These are phyloP conservation scores for Nezara viridula DNA, from an alignment of 2,888 invertebrate species.

Conservation along the genomic window DNA sequence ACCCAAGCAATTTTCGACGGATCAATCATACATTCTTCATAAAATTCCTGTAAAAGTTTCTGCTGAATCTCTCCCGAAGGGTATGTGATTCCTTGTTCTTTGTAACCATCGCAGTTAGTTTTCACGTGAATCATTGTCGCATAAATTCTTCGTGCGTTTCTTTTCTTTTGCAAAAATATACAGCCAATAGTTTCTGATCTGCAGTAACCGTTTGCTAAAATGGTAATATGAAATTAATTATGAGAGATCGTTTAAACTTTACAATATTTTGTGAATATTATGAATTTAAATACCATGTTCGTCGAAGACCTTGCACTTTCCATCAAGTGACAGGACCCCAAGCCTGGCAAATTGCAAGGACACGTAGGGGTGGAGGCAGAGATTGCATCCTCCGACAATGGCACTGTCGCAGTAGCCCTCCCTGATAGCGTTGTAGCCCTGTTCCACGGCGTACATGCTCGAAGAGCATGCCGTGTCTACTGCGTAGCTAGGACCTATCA, in stretches of 20 bases:
- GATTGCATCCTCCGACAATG: constrained; percentile 88
- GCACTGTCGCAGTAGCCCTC: constrained; percentile 89
- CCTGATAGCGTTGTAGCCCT: constrained; percentile 82
- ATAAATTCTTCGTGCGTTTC: constrained; percentile 77
- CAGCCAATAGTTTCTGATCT: constrained; percentile 71
- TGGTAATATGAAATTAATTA: background rate
- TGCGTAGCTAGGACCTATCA: constrained; percentile 86
- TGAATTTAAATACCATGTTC: constrained; percentile 74
- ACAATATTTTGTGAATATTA: background rate
- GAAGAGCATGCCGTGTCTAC: constrained; percentile 97
- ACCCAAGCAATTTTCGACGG: constrained; percentile 82
- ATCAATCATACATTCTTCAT: constrained; percentile 76
- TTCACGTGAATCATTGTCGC: constrained; percentile 82
- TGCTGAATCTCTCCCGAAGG: constrained; percentile 73
- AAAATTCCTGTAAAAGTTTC: constrained; percentile 71
- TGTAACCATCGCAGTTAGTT: constrained; percentile 85
- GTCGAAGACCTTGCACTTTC: constrained; percentile 93
- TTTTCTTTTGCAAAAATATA: constrained; percentile 70
- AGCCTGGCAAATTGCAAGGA: constrained; percentile 86
- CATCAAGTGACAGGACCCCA: constrained; percentile 84
- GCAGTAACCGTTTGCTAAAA: constrained; percentile 70
- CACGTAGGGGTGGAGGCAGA: constrained; percentile 89
- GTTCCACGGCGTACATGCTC: constrained; percentile 88
- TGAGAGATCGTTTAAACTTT: background rate
- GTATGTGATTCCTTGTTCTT: constrained; percentile 79